Conservation (phyloP, 2,113 vertebrate species). For the Fulica atra region DNA sequence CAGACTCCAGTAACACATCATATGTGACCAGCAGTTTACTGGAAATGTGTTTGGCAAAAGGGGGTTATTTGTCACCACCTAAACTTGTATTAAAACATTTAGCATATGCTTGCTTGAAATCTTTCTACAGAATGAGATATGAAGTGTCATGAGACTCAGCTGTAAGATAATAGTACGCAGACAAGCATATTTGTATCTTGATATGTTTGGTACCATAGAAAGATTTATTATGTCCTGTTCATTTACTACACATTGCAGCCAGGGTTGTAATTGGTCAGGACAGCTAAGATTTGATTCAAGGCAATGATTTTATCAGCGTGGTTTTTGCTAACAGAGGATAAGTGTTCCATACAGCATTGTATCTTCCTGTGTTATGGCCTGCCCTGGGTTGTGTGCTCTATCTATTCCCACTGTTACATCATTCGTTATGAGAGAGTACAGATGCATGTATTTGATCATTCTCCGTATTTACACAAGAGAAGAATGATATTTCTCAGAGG, state of each 20-base stretch:
- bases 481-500: background rate
- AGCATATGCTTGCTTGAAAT: constrained; percentile 9
- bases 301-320: background rate
- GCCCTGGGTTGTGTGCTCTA: background rate
- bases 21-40: background rate
- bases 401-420: background rate
- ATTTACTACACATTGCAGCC: background rate
- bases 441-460: background rate
- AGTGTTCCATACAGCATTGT: background rate
- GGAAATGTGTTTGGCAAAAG: background rate
- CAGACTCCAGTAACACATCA: background rate
- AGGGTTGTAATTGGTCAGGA: background rate
- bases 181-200: background rate
- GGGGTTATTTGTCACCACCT: background rate
- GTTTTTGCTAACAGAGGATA: background rate
- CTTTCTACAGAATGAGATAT: background rate
- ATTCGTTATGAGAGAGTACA: background rate
- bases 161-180: background rate
- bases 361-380: background rate
- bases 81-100: background rate
- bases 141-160: constrained; percentile 6
- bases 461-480: background rate
- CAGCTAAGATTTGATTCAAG: constrained; percentile 31
- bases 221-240: constrained; percentile 17
- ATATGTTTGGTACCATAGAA: background rate